Percentiles rank a stretch among this genome's conserved stretches.
Conservation (phyloP, 2,797 vertebrate genomes). For the Aratinga solstitialis region DNA sequence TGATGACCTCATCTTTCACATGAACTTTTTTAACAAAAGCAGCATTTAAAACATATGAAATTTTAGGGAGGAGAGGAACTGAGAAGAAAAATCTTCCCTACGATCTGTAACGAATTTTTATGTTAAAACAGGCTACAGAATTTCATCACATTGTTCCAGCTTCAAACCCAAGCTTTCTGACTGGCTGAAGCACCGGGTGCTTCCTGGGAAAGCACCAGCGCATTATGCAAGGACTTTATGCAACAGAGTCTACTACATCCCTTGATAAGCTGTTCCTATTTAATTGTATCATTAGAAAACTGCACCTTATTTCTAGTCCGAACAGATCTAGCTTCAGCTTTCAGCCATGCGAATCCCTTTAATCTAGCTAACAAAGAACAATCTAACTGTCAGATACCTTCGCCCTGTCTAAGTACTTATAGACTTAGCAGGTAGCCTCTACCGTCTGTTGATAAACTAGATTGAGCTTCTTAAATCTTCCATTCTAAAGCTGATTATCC, state of each 20-base stretch:
- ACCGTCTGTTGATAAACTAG: conserved; percentile 60
- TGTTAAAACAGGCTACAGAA: not conserved
- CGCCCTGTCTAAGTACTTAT: not conserved
- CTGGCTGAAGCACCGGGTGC: not conserved
- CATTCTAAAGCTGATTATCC: conserved; percentile 52
- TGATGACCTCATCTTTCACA: not conserved
- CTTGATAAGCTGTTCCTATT: conserved; percentile 12
- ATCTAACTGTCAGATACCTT: conserved; percentile 45
- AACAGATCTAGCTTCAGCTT: conserved; percentile 47
- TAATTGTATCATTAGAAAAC: conserved; percentile 36
- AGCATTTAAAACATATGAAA: not conserved
- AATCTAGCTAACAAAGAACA: conserved; percentile 50
- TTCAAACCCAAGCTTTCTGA: not conserved
- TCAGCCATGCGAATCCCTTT: conserved; percentile 39
- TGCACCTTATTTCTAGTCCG: conserved; percentile 21
- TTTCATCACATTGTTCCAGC: not conserved
- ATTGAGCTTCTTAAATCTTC: conserved; percentile 62
- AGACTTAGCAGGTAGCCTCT: conserved; percentile 51
- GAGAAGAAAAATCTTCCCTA: not conserved
- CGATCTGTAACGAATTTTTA: not conserved
- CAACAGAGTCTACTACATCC: not conserved
- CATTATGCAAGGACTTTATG: not conserved
- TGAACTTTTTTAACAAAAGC: not conserved
- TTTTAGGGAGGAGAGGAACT: not conserved
- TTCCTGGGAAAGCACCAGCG: not conserved